These are phyloP conservation scores for Eristalis tenax DNA, from an alignment of 2,888 invertebrate species.

Conservation along the genomic window DNA sequence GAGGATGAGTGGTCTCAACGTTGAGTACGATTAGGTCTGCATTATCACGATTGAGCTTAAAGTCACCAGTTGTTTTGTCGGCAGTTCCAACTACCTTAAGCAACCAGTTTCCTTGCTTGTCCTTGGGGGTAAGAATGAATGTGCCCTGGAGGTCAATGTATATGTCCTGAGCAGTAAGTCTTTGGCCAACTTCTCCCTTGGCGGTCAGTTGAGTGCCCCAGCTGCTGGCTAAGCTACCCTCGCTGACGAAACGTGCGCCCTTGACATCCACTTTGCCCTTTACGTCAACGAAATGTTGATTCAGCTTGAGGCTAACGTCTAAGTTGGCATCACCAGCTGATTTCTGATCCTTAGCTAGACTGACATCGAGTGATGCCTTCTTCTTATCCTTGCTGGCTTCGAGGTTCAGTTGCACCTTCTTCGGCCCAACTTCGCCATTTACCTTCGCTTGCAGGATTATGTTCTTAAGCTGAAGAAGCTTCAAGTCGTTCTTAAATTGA, in stretches of 20 bases:
- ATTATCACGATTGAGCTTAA: constrained; percentile 78
- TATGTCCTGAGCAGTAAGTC: constrained; percentile 76
- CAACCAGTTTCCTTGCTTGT: constrained; percentile 76
- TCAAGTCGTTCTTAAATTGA: constrained; percentile 73
- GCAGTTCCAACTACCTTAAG: constrained; percentile 76
- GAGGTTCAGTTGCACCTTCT: constrained; percentile 83
- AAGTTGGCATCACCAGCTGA: constrained; percentile 82
- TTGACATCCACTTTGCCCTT: constrained; percentile 77
- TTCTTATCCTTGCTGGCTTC: constrained; percentile 84
- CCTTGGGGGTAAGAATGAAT: constrained; percentile 75
- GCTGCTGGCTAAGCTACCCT: constrained; percentile 77
- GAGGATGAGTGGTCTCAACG: constrained; percentile 77
- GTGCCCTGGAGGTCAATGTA: constrained; percentile 77
- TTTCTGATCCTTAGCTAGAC: constrained; percentile 80
- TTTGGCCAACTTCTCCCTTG: constrained; percentile 78
- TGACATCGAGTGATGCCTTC: constrained; percentile 82
- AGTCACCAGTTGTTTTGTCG: constrained; percentile 80
- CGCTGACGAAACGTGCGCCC: constrained; percentile 77
- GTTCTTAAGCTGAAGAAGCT: constrained; percentile 72
- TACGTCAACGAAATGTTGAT: constrained; percentile 77
- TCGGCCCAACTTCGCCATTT: constrained; percentile 84
- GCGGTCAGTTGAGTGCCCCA: constrained; percentile 77
- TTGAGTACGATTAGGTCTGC: constrained; percentile 75
- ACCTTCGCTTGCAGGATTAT: constrained; percentile 77
- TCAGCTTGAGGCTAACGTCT: constrained; percentile 83